Evolutionary conservation across 2,797 vertebrate species (phyloP).

Genomic region (Melanotaenia parkinsoni): DNA sequence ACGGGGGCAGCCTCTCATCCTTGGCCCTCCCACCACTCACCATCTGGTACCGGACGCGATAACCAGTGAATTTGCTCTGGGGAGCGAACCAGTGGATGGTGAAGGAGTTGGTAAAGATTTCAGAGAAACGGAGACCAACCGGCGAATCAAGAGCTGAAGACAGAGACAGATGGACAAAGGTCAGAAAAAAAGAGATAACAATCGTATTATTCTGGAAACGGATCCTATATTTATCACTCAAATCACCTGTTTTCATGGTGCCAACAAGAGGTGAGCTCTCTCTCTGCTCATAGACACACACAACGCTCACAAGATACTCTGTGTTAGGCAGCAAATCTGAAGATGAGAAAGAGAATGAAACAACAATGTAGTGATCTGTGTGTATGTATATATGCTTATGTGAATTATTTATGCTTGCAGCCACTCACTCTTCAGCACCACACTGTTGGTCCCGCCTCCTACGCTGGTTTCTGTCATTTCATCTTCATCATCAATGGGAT

Average conservation of each 20-base stretch:
- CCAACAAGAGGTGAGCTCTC: constrained; percentile 90
- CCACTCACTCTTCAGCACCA: constrained; percentile 89
- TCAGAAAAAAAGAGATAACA: background rate
- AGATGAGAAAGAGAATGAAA: constrained; percentile 2
- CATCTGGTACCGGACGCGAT: constrained; percentile 88
- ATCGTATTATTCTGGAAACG: background rate
- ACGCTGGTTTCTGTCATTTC: constrained; percentile 87
- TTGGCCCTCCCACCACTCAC: constrained; percentile 84
- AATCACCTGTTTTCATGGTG: constrained; percentile 89
- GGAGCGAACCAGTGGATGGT: constrained; percentile 94
- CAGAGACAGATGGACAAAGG: background rate
- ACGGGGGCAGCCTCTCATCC: constrained; percentile 92
- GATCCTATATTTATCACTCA: background rate
- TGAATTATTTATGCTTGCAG: background rate
- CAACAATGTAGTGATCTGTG: background rate
- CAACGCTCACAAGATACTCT: constrained; percentile 92
- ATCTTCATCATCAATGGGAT: constrained; percentile 91
- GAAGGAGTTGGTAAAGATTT: constrained; percentile 92
- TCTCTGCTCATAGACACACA: constrained; percentile 91
- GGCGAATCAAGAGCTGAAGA: constrained; percentile 91
- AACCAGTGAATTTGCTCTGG: constrained; percentile 88
- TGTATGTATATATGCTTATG: background rate
- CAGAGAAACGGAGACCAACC: constrained; percentile 90
- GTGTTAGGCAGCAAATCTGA: constrained; percentile 94
- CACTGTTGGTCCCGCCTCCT: constrained; percentile 79